Evolutionary conservation across 2,113 vertebrate genomes (phyloP), one percentile per base, ranked within the genome.

Genomic region (Rhineura floridana): DNA sequence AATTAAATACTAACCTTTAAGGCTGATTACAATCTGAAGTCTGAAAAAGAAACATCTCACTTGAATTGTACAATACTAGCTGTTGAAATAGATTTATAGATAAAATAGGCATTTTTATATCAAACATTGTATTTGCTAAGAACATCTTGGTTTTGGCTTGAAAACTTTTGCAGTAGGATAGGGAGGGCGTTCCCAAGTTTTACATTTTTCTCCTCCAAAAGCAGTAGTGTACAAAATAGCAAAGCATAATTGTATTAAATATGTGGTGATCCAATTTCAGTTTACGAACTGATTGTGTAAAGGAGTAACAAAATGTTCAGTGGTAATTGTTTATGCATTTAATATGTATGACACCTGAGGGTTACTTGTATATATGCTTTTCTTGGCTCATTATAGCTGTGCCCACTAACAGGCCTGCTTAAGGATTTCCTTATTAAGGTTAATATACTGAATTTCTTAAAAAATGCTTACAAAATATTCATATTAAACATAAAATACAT

Each of bases 401-500:
- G 63, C 77, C 93, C 88, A 83, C 69, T 89, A 62, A 92, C 90
- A 90, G 6, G 19, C 79, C 86, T 93, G 48, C 46, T 44, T 93
- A 80, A 59, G 6, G 10, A 91, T 83, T 88, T 52, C 93, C 17
- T 90, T 90, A 59, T 39, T 90, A 77, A 62, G 42, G 89, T 91
- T 48, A 75, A 72, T 84, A 88, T 21, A 87, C 39, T 90, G 85
- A 48, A 86, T 93, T 94, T 95, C 33, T 65, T 59, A 73, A 25
- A 81, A 95, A 84, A 78, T 91, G 25, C 21, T 85, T 86, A 76
- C 21, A 93, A 79, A 84, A 44, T 65, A 88, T 88, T 77, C 46
- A 89, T 48, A 92, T 82, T 92, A 91, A 91, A 91, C 46, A 82
- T 81, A 84, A 93, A 95, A 91, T 76, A 89, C 90, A 89, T 67